Base-by-base conservation (phyloP, 2,888 invertebrate genomes). In the Tromatobia lineatoria region DNA sequence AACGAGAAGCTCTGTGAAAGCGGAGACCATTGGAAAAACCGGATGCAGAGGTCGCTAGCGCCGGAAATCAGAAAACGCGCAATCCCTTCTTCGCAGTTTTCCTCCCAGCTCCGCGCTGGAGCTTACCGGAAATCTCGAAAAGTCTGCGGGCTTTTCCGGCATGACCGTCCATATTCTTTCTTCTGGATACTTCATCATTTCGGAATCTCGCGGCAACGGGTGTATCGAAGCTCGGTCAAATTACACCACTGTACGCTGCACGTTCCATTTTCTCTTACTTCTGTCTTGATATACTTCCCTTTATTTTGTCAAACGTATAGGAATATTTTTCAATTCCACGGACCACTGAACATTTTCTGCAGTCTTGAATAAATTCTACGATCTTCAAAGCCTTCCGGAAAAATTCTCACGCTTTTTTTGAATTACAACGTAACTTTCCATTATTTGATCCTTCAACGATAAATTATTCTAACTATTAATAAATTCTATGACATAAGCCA, bases 111-210 rank as follows among this genome's bases (percentile, higher is more conserved):
- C 15, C 50, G 67, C 20, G 25, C 59, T 82, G 76, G 59, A 78
- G 87, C 87, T 87, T 83, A 86, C 83, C 82, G 86, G 82, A 87
- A 86, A 87, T 87, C 86, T 85, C 83, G 70, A 57, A 47, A 85
- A 86, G 86, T 87, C 87, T 70, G 81, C 87, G 85, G 81, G 87
- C 80, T 87, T 87, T 86, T 80, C 82, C 86, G 86, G 86, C 67
- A 76, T 87, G 88, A 90, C 88, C 80, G 80, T 57, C 15, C 52
- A 76, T 23, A 66, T 42, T 25, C 67, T n/a, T 38, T 34, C 20
- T 47, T 74, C 20, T 29, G 15, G 61, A 47, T 34, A 61, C 47
- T 47, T 57, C 59, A 23, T 59, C 73, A 47, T 61, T 20, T 50
- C 2, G 38, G 34, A 10, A 23, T 34, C 50, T n/a, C 2, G 38